These are phyloP conservation scores for Melanchra persicariae DNA, from an alignment of 2,888 invertebrate species.

Conservation along the genomic window DNA sequence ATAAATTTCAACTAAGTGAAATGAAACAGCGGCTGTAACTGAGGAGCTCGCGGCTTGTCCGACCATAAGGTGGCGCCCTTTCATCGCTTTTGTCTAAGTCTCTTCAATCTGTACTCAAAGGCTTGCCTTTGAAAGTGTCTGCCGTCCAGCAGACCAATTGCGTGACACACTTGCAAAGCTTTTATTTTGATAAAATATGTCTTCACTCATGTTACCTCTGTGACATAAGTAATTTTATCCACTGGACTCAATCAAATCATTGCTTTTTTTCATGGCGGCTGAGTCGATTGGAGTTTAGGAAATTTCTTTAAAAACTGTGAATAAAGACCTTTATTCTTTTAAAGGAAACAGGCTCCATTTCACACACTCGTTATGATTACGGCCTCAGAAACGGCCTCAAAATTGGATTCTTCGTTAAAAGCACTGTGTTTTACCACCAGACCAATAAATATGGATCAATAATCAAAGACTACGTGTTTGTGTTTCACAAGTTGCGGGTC, in stretches of 20 bases:
- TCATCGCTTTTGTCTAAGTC: constrained; percentile 49
- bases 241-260: not conserved
- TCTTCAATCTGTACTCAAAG: constrained; percentile 49
- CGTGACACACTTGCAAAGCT: not conserved
- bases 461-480: not conserved
- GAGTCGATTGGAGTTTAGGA: too few species aligned
- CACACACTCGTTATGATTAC: not conserved
- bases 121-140: constrained; percentile 39
- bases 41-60: constrained; percentile 23
- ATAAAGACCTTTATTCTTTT: too few species aligned
- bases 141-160: constrained; percentile 18
- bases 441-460: constrained; percentile 14
- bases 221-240: not conserved
- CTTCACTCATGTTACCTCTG: not conserved
- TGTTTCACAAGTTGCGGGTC: constrained; percentile 2
- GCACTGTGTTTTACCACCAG: too few species aligned
- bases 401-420: too few species aligned
- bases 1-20: constrained; percentile 18
- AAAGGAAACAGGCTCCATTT: too few species aligned
- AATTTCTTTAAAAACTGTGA: too few species aligned
- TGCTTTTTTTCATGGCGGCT: too few species aligned
- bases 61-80: constrained; percentile 41
- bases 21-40: constrained; percentile 24
- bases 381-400: not conserved
- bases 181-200: not conserved